Percentiles rank a stretch among this genome's conserved stretches.
These are phyloP conservation scores for Syrphus vitripennis DNA, from an alignment of 2,888 invertebrate genomes.

Conservation along the genomic window DNA sequence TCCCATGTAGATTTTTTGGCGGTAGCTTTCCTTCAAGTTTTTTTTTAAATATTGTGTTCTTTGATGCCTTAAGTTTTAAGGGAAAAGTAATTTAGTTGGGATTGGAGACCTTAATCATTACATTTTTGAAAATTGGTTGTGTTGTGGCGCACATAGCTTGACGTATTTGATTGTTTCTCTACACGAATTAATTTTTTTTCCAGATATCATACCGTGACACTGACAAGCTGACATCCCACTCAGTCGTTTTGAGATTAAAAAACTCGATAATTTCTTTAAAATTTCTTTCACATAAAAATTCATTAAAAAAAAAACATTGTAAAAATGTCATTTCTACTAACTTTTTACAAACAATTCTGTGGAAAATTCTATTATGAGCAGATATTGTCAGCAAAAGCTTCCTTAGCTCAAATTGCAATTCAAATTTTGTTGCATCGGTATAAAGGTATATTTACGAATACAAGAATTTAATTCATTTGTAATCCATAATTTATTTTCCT, in stretches of 20 bases:
- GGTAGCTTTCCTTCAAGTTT: no score
- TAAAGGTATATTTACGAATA: constrained; percentile 17
- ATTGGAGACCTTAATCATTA: no score
- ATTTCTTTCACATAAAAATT: neutral
- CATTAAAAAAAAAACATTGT: neutral
- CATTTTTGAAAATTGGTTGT: no score
- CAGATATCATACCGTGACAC: no score
- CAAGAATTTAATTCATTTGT: neutral
- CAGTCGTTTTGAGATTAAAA: neutral
- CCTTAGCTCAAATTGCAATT: constrained; percentile 24
- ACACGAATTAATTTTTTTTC: no score
- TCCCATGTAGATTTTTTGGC: no score
- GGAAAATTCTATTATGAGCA: neutral
- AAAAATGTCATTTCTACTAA: constrained; percentile 16
- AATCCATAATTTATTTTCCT: neutral
- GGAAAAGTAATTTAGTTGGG: no score
- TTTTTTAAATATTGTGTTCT: no score
- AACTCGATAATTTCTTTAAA: neutral
- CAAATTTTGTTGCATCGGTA: constrained; percentile 23
- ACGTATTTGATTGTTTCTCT: no score
- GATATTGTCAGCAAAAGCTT: neutral
- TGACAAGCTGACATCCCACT: no score
- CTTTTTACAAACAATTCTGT: neutral
- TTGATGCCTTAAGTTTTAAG: no score
- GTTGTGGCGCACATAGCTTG: no score